Evolutionary conservation across 2,113 vertebrate species (phyloP).

Genomic region (Xiphophorus maculatus): DNA sequence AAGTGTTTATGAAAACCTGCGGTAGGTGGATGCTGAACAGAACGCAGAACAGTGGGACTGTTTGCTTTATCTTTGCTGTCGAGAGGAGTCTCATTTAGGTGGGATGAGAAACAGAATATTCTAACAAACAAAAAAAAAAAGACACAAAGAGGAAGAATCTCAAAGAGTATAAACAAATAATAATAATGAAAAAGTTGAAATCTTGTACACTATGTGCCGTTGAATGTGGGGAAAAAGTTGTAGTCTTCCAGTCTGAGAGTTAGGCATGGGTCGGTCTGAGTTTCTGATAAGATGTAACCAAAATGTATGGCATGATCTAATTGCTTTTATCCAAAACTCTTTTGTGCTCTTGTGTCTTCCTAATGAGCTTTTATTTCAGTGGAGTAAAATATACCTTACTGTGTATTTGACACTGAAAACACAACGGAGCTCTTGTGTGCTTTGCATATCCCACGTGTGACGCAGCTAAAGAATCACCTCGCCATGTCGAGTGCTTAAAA

Average conservation of each 20-base stretch:
- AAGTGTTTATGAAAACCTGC: slow-evolving; percentile 29
- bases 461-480: too few species aligned
- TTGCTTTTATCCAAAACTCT: neutral
- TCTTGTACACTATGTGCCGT: slow-evolving; percentile 71
- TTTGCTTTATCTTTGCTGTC: slow-evolving; percentile 50
- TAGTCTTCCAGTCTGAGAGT: slow-evolving; percentile 28
- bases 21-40: slow-evolving; percentile 42
- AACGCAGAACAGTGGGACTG: slow-evolving; percentile 35
- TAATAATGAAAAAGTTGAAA: slow-evolving; percentile 51
- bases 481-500: too few species aligned
- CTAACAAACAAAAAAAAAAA: slow-evolving; percentile 41
- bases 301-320: neutral
- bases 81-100: neutral
- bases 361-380: too few species aligned
- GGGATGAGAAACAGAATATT: slow-evolving; percentile 48
- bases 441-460: too few species aligned
- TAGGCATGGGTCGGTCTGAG: neutral
- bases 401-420: too few species aligned
- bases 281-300: neutral
- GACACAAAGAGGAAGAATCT: slow-evolving; percentile 7
- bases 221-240: slow-evolving; percentile 34
- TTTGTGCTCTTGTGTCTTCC: too few species aligned
- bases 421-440: too few species aligned
- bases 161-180: slow-evolving; percentile 30
- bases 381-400: too few species aligned